phyloP scores from a whole-genome alignment of 2,797 vertebrate genomes.

The Pelobates cultripes region DNA sequence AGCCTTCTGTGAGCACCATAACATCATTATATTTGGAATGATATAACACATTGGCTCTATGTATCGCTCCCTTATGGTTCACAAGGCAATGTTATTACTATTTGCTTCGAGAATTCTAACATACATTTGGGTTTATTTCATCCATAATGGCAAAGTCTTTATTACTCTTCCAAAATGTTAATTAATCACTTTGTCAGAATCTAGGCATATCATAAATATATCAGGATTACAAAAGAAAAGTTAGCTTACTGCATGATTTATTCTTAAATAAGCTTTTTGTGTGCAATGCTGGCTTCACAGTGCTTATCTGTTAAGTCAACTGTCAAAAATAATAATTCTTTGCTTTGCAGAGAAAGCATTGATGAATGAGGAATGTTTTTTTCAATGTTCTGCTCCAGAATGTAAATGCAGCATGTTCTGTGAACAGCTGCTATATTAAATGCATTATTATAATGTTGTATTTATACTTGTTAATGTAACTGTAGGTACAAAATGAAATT shows the following conservation, averaged over 20 bases:
- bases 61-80: background rate
- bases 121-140: conserved; percentile 15
- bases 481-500: conserved; percentile 11
- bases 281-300: conserved; percentile 21
- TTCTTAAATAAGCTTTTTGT: conserved; percentile 23
- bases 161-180: conserved; percentile 23
- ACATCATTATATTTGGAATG: too few relatives aligned
- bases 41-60: too few relatives aligned
- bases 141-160: conserved; percentile 14
- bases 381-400: background rate
- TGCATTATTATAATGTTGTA: conserved; percentile 10
- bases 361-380: conserved; percentile 25
- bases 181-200: conserved; percentile 35
- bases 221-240: conserved; percentile 15
- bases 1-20: too few relatives aligned
- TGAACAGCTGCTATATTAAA: conserved; percentile 6
- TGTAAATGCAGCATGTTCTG: background rate
- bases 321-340: conserved; percentile 47
- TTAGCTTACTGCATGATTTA: conserved; percentile 34
- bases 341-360: conserved; percentile 15
- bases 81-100: background rate
- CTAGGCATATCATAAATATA: conserved; percentile 31
- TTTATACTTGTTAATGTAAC: conserved; percentile 7
- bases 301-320: conserved; percentile 45
- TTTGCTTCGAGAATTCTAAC: conserved; percentile 10